Evolutionary conservation across 2,797 vertebrate species (phyloP).

Genomic region (Tinamus major): DNA sequence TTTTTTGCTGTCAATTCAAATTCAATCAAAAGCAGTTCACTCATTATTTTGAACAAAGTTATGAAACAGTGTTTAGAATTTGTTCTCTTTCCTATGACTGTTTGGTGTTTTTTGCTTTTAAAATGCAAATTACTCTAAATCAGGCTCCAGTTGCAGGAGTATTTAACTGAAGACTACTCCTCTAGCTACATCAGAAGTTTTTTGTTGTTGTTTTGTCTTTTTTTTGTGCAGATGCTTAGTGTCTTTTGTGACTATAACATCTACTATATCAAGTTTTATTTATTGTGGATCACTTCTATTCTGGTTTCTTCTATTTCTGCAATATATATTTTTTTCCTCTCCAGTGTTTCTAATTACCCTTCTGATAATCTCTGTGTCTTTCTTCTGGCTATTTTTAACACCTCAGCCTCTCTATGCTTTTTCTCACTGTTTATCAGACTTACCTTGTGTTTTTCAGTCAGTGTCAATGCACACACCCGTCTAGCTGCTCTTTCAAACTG

Average conservation of each 20-base stretch:
- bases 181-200: background rate
- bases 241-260: background rate
- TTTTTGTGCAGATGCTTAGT: background rate
- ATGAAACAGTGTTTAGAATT: constrained; percentile 39
- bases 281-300: background rate
- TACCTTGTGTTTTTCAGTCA: background rate
- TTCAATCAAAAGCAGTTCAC: constrained; percentile 31
- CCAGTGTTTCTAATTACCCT: background rate
- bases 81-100: constrained; percentile 27
- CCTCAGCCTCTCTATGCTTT: background rate
- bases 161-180: background rate
- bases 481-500: background rate
- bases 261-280: background rate
- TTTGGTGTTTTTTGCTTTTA: constrained; percentile 6
- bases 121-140: constrained; percentile 51
- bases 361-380: background rate
- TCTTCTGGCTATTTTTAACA: background rate
- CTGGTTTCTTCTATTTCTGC: background rate
- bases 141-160: background rate
- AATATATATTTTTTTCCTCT: background rate
- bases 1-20: constrained; percentile 64
- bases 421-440: background rate
- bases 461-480: background rate
- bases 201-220: background rate
- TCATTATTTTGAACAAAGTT: constrained; percentile 53